These are phyloP conservation scores for Ciconia maguari DNA, from an alignment of 2,113 vertebrate species.

Conservation along the genomic window DNA sequence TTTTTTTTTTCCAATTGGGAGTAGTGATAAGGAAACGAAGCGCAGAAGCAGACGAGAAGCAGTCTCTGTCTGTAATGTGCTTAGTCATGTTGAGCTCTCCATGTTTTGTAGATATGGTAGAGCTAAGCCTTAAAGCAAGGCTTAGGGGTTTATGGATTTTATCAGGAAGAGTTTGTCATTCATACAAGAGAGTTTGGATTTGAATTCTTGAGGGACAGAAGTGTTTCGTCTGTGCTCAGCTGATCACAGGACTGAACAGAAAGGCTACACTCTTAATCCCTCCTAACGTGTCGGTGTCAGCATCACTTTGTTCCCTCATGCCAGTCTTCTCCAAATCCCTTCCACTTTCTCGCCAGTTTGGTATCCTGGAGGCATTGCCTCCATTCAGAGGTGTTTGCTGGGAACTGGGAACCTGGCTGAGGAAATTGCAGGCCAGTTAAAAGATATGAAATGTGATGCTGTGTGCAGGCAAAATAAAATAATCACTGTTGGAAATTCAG, in stretches of 20 bases:
- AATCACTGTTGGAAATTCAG: neutral
- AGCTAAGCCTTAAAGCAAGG: neutral
- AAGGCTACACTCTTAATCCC: neutral
- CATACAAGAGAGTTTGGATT: neutral
- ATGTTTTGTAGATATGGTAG: neutral
- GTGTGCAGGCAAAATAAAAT: neutral
- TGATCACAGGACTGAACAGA: neutral
- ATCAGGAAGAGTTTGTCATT: neutral
- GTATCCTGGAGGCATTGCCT: rapidly evolving
- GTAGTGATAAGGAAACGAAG: neutral
- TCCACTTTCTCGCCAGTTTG: neutral
- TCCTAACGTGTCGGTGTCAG: neutral
- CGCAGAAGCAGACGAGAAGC: neutral
- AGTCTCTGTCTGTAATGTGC: neutral
- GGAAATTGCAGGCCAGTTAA: neutral
- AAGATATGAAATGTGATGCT: neutral
- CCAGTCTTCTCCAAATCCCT: neutral
- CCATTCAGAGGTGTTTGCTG: neutral
- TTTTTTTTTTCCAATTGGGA: rapidly evolving
- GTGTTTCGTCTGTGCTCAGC: rapidly evolving
- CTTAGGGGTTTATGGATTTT: neutral
- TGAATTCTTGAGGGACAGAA: neutral
- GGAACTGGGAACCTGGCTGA: neutral
- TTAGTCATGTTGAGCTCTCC: neutral
- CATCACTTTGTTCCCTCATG: neutral